A percentile compares a stretch with the other conserved stretches of the same genome.
Evolutionary conservation across 2,888 invertebrate genomes (phyloP).

Genomic region (Boloria selene): DNA sequence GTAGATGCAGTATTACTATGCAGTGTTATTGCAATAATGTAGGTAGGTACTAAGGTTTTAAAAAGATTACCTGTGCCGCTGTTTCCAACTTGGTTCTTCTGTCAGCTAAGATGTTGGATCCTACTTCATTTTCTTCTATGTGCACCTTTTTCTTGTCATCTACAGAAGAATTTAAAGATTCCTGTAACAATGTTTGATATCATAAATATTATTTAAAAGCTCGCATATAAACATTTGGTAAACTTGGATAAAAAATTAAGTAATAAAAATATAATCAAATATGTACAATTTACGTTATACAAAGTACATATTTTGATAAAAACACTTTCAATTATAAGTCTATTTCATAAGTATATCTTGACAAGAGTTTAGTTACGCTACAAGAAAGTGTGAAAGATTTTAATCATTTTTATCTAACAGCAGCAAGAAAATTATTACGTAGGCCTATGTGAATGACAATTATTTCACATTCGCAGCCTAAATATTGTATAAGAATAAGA

Average conservation of each 20-base stretch:
- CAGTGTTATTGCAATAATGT: neutral
- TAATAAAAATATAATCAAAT: too few relatives aligned
- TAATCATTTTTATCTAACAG: constrained; percentile 40
- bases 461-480: constrained; percentile 25
- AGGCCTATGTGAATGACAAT: constrained; percentile 30
- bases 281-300: neutral
- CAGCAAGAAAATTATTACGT: constrained; percentile 30
- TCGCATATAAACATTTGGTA: neutral
- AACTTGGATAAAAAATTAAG: neutral
- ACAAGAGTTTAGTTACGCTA: constrained; percentile 27
- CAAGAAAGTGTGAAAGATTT: constrained; percentile 44
- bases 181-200: constrained; percentile 62
- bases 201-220: neutral
- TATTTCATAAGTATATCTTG: constrained; percentile 22
- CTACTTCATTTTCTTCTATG: constrained; percentile 71
- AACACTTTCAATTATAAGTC: constrained; percentile 6
- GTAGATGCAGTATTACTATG: too few relatives aligned
- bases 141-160: constrained; percentile 73
- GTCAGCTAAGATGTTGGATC: constrained; percentile 72
- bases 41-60: neutral
- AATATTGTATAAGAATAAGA: constrained; percentile 22
- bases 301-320: neutral
- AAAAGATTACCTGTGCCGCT: constrained; percentile 73
- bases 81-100: constrained; percentile 81
- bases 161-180: constrained; percentile 67